Conservation (phyloP, 1,140 invertebrate species). For the Adoxophyes honmai region DNA sequence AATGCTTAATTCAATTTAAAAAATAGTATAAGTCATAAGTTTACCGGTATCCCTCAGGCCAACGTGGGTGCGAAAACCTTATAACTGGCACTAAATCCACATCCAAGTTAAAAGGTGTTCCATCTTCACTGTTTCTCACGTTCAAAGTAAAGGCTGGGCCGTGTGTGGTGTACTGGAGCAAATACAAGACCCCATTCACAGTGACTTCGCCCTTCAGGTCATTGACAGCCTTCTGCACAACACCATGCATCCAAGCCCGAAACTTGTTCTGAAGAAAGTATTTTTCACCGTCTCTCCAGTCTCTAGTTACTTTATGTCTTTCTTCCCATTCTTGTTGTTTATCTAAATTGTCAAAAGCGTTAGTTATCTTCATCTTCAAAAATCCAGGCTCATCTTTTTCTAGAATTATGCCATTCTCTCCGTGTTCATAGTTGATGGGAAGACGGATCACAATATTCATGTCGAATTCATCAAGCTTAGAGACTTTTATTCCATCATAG, state of each 20-base stretch:
- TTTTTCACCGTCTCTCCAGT: slow-evolving; percentile 48
- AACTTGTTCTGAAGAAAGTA: slow-evolving; percentile 69
- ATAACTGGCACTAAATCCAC: slow-evolving; percentile 74
- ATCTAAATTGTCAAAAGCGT: slow-evolving; percentile 48
- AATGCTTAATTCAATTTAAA: neutral
- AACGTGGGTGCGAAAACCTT: slow-evolving; percentile 47
- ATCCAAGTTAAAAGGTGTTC: slow-evolving; percentile 39
- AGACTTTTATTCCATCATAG: slow-evolving; percentile 75
- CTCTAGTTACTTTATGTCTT: slow-evolving; percentile 47
- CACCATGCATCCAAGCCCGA: slow-evolving; percentile 60
- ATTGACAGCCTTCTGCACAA: slow-evolving; percentile 47
- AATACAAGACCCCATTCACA: slow-evolving; percentile 43
- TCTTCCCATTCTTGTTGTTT: slow-evolving; percentile 55
- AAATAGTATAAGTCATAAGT: neutral
- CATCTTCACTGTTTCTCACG: slow-evolving; percentile 29
- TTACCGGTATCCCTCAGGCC: slow-evolving; percentile 52
- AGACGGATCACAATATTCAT: slow-evolving; percentile 73
- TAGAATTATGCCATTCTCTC: slow-evolving; percentile 49
- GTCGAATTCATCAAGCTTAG: slow-evolving; percentile 77
- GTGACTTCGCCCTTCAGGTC: slow-evolving; percentile 33
- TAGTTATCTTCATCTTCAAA: slow-evolving; percentile 45
- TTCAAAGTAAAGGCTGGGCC: slow-evolving; percentile 74
- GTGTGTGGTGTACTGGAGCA: slow-evolving; percentile 51
- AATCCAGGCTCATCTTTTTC: slow-evolving; percentile 49
- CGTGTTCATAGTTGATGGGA: slow-evolving; percentile 52